Evolutionary conservation across 2,113 vertebrate species (phyloP).

Genomic region (Psilopogon haemacephalus): DNA sequence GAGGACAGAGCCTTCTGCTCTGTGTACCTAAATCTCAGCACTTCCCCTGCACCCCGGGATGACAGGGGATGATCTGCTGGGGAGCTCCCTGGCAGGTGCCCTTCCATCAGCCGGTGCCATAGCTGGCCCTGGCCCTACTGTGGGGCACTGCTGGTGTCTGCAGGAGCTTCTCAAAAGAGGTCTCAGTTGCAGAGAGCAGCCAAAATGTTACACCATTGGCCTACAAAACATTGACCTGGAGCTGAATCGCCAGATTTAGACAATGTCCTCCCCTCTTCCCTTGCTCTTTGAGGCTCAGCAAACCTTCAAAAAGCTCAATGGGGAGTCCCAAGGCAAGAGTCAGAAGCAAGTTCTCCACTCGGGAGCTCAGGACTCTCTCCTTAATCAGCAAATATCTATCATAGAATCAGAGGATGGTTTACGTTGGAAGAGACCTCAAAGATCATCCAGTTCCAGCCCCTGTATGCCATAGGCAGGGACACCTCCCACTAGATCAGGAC

Average conservation of each 20-base stretch:
- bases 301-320: background rate
- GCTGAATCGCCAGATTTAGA: background rate
- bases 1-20: background rate
- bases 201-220: rapidly evolving
- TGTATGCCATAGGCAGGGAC: too few relatives aligned
- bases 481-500: too few relatives aligned
- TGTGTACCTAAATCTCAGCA: background rate
- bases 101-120: rapidly evolving
- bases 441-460: too few relatives aligned
- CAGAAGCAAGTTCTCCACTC: background rate
- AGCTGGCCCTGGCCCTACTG: rapidly evolving
- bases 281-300: background rate
- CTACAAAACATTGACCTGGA: background rate
- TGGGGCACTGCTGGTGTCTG: rapidly evolving
- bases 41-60: background rate
- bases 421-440: too few relatives aligned
- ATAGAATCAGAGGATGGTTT: too few relatives aligned
- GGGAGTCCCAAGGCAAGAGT: background rate
- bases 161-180: background rate
- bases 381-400: background rate
- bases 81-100: rapidly evolving
- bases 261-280: background rate
- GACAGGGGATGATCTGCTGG: background rate
- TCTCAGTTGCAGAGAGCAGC: background rate
- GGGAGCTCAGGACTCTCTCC: background rate